phyloP scores from a whole-genome alignment of 2,797 vertebrate genomes.

The Carcharodon carcharias region DNA sequence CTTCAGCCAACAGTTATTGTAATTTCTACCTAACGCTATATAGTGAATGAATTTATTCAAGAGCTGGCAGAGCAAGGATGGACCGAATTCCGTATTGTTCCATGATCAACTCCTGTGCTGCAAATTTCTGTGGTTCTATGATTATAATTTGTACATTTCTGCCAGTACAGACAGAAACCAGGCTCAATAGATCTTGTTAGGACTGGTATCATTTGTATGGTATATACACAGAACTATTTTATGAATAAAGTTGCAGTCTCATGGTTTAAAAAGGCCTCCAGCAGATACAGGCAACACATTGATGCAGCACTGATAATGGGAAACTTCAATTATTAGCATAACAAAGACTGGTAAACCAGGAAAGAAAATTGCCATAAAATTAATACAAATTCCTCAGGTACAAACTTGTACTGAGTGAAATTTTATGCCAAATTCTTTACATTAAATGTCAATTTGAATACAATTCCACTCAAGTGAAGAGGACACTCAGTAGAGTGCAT shows the following conservation, averaged over 20 bases:
- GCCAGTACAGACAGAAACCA: not conserved
- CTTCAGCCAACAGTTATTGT: too few relatives aligned
- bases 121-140: not conserved
- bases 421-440: too few relatives aligned
- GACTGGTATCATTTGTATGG: not conserved
- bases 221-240: not conserved
- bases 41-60: too few relatives aligned
- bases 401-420: not conserved
- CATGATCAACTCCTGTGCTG: not conserved
- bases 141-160: not conserved
- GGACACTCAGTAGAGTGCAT: too few relatives aligned
- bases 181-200: not conserved
- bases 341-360: not conserved
- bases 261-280: not conserved
- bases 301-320: not conserved
- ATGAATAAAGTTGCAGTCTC: too few relatives aligned
- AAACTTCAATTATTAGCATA: not conserved
- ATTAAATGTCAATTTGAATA: not conserved
- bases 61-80: too few relatives aligned
- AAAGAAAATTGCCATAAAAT: not conserved
- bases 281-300: not conserved
- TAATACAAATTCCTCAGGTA: not conserved
- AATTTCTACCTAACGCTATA: too few relatives aligned
- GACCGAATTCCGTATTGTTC: too few relatives aligned
- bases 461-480: not conserved